Conservation (phyloP, 2,888 invertebrate genomes). For the Parasteatoda lunata region DNA sequence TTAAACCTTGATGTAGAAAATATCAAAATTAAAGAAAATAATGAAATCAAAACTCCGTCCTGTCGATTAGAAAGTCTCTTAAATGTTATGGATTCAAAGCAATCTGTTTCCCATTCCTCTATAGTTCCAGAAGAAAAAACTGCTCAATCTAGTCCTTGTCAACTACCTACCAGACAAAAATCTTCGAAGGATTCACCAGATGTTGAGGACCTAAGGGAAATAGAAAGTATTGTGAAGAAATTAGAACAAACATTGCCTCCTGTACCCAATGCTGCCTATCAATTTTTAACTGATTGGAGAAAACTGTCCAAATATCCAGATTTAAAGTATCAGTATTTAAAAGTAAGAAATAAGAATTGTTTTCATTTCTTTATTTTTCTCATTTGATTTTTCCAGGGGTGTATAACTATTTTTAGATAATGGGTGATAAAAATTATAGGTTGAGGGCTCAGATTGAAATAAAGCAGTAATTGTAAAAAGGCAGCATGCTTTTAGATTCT, state of each 20-base stretch:
- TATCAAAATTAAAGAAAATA: neutral
- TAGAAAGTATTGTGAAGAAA: slow-evolving; percentile 10
- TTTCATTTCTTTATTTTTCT: neutral
- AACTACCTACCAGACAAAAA: neutral
- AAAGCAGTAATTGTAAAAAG: too few relatives aligned
- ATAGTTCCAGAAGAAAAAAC: neutral
- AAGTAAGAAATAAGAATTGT: slow-evolving; percentile 29
- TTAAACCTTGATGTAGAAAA: neutral
- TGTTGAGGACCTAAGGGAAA: neutral
- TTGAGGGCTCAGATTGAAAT: too few relatives aligned
- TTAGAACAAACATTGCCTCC: slow-evolving; percentile 37
- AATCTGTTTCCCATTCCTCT: neutral
- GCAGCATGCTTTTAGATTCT: too few relatives aligned
- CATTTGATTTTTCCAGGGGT: neutral
- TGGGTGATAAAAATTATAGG: too few relatives aligned
- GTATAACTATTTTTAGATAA: too few relatives aligned
- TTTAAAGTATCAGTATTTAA: slow-evolving; percentile 61
- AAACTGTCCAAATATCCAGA: slow-evolving; percentile 40
- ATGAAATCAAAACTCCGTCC: neutral
- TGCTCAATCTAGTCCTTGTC: neutral
- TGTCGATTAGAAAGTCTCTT: neutral
- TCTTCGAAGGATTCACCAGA: neutral
- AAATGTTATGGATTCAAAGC: neutral
- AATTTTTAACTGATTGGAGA: slow-evolving; percentile 62
- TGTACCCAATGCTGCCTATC: slow-evolving; percentile 49